Conservation (phyloP, 2,113 vertebrate species). For the Calyptomena viridis region DNA sequence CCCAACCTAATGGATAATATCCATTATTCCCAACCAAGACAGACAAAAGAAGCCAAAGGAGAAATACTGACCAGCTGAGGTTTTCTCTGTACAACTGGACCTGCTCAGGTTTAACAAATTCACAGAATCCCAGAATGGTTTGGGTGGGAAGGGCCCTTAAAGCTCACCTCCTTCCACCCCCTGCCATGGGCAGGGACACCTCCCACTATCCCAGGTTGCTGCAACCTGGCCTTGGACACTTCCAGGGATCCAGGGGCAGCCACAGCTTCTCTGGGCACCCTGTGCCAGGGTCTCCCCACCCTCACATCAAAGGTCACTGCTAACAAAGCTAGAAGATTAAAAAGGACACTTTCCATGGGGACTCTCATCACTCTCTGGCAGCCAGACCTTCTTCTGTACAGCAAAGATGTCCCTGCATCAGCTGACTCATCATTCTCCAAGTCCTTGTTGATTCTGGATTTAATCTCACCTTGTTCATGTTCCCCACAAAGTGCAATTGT, state of each 20-base stretch:
- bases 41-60: background rate
- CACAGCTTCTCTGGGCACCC: background rate
- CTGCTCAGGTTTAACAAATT: background rate
- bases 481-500: background rate
- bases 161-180: rapidly evolving
- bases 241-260: background rate
- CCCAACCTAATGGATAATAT: background rate
- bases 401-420: background rate
- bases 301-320: background rate
- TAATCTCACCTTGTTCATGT: background rate
- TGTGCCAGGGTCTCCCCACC: background rate
- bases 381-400: background rate
- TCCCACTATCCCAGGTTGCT: rapidly evolving
- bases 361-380: background rate
- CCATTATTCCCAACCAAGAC: background rate
- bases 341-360: background rate
- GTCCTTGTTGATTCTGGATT: background rate
- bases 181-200: background rate
- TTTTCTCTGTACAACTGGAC: background rate
- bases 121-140: background rate
- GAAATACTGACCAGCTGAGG: background rate
- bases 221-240: background rate
- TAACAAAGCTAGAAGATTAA: background rate
- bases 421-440: background rate
- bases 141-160: background rate